A percentile compares a stretch with the other conserved stretches of the same genome.
Conservation (phyloP, 2,797 vertebrate genomes). For the Aratinga solstitialis region DNA sequence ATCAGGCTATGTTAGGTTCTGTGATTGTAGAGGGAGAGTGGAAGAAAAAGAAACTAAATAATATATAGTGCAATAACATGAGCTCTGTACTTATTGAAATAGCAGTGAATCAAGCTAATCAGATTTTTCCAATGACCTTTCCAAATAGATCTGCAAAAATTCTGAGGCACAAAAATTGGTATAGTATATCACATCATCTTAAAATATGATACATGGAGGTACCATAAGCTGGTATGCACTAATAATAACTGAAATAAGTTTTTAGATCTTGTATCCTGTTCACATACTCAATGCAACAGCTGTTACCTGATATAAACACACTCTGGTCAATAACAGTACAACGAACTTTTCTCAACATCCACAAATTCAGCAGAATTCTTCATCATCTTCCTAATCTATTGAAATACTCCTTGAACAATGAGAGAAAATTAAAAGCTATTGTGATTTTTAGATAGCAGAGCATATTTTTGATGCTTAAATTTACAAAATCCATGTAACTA, state of each 20-base stretch:
- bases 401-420: not conserved
- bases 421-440: slow-evolving; percentile 5
- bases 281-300: not conserved
- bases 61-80: slow-evolving; percentile 12
- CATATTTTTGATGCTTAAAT: slow-evolving; percentile 43
- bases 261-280: not conserved
- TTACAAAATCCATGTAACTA: slow-evolving; percentile 38
- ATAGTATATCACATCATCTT: not conserved
- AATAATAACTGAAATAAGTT: not conserved
- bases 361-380: slow-evolving; percentile 27
- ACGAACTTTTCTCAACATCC: slow-evolving; percentile 2
- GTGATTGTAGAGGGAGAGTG: not conserved
- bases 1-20: not conserved
- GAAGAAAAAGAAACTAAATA: slow-evolving; percentile 12
- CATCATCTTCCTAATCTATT: not conserved
- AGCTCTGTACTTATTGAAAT: not conserved
- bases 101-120: slow-evolving; percentile 36
- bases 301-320: not conserved
- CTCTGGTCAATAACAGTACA: not conserved
- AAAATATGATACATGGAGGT: slow-evolving; percentile 8
- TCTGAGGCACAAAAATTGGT: slow-evolving; percentile 2
- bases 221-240: not conserved
- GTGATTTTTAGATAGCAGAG: slow-evolving; percentile 12
- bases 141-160: slow-evolving; percentile 29
- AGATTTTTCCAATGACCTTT: slow-evolving; percentile 41